Evolutionary conservation across 2,113 vertebrate genomes (phyloP), one percentile per base, ranked within the genome.

Genomic region (Chaetodon auriga): DNA sequence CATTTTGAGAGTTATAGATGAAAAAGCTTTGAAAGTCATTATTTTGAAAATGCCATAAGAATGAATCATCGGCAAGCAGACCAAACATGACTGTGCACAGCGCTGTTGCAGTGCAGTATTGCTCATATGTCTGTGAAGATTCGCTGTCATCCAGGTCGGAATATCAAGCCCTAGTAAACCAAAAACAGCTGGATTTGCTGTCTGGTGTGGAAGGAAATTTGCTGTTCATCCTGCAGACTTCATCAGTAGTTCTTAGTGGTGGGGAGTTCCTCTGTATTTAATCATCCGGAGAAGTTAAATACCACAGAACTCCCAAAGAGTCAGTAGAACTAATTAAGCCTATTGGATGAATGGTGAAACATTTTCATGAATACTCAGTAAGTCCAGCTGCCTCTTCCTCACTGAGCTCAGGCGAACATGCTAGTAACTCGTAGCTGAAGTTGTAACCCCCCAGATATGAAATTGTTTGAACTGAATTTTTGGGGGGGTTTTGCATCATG

Each of bases 31-130:
- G 80, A 72, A 83, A 84, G 81, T 79, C 68, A 89, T 88, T 88
- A 75, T 83, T 82, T 72, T 45, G 49, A 81, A 91, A 92, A 92
- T 86, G 87, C 80, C 87, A 90, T 65, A 30, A 63, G 62, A 87
- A 83, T 83, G 87, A 86, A 68, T 90, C 85, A 87, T 64, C 18
- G 18, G 18, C 10, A 61, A 63, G 73, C 48, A 57, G 30, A 80
- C 58, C 58, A 58, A 87, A 82, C 74, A 84, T 77, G 87, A 68
- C 81, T 57, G 41, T 21, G 61, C 64, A 57, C 75, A 84, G 70
- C 78, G 60, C 61, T 72, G 66, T 46, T 62, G 74, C 66, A 9
- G 41, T 14, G 69, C 69, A 80, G 66, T 16, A 57, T 80, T 74
- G 35, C 62, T 80, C 63, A 58, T 57, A 57, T 48, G 62, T 63